Percentiles rank a stretch among this genome's conserved stretches.
phyloP scores from a whole-genome alignment of 2,113 vertebrate genomes.

The Malurus alboscapulatus region DNA sequence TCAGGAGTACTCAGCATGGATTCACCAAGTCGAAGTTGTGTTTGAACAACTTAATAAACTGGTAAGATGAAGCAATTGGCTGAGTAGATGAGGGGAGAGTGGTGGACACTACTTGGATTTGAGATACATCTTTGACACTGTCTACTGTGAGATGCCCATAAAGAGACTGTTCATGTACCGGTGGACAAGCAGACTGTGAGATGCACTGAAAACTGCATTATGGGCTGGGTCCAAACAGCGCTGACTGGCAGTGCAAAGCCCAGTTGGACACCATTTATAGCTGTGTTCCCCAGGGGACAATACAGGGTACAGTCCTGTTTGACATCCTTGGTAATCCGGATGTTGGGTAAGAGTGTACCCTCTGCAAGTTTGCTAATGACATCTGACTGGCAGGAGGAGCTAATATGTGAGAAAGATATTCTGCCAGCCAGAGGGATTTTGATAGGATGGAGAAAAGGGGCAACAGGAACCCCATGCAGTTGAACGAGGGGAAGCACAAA shows the following conservation, averaged over 20 bases:
- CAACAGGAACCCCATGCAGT: neutral
- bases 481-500: neutral
- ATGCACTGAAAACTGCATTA: neutral
- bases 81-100: neutral
- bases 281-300: neutral
- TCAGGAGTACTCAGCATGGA: neutral
- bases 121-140: neutral
- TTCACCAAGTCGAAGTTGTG: neutral
- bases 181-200: neutral
- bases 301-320: neutral
- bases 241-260: neutral
- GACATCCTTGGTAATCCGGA: neutral
- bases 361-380: neutral
- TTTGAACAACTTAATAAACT: neutral
- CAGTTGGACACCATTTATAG: neutral
- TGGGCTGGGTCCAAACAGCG: neutral
- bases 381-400: neutral
- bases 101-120: neutral
- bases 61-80: neutral
- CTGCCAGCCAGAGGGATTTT: neutral
- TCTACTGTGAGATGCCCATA: accelerated
- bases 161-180: neutral
- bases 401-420: neutral
- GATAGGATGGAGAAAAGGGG: neutral
- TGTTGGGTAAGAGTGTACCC: neutral